These are phyloP conservation scores for Alligator mississippiensis DNA, from an alignment of 2,113 vertebrate genomes.

Conservation along the genomic window DNA sequence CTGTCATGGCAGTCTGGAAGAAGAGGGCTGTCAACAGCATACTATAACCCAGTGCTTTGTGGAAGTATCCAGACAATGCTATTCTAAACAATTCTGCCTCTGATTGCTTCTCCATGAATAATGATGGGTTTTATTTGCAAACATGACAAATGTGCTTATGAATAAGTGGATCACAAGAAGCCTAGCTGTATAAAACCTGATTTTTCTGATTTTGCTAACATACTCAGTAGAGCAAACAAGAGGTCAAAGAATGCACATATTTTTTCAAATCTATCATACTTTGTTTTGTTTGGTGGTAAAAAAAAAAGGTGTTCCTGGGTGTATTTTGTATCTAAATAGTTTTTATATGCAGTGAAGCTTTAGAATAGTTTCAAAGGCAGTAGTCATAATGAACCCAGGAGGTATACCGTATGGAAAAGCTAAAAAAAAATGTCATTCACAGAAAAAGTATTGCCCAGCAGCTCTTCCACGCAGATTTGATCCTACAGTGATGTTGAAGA, in stretches of 20 bases:
- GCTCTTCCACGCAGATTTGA: not conserved
- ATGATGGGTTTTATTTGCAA: not conserved
- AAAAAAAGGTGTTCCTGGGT: not conserved
- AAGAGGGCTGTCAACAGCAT: not conserved
- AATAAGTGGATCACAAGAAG: not conserved
- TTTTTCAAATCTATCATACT: not conserved
- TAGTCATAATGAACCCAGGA: not conserved
- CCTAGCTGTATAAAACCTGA: not conserved
- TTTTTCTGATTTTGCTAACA: not conserved
- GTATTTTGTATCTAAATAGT: not conserved
- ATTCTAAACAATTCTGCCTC: not conserved
- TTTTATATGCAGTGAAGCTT: not conserved
- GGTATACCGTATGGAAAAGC: not conserved
- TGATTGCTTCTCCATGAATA: not conserved
- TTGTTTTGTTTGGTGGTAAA: not conserved
- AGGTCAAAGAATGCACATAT: not conserved
- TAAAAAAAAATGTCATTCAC: not conserved
- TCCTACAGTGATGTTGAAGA: constrained; percentile 29
- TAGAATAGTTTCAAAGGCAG: not conserved
- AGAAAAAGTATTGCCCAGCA: not conserved
- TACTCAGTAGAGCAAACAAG: not conserved
- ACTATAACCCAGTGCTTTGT: not conserved
- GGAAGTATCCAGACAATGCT: not conserved
- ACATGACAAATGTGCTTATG: not conserved
- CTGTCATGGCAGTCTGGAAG: not conserved